Evolutionary conservation across 2,113 vertebrate species (phyloP).

Genomic region (Baryphthengus martii): DNA sequence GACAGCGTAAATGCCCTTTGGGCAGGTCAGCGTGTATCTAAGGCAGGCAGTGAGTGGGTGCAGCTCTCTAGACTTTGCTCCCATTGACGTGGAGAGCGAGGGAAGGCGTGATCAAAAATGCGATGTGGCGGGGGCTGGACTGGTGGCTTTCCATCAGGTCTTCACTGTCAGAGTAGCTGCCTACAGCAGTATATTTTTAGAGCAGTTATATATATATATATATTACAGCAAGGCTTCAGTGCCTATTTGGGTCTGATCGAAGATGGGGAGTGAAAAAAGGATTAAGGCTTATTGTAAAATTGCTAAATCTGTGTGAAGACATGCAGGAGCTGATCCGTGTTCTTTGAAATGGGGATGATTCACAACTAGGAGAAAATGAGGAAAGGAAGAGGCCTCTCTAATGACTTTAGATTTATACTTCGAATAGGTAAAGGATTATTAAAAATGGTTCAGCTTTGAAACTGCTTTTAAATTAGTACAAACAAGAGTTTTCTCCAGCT

Average conservation of each 20-base stretch:
- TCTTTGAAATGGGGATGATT: neutral
- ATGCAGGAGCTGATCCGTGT: neutral
- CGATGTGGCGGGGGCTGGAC: neutral
- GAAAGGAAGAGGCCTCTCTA: neutral
- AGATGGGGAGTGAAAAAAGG: neutral
- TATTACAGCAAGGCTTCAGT: constrained; percentile 18
- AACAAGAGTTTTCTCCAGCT: neutral
- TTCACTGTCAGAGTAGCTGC: constrained; percentile 34
- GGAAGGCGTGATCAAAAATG: neutral
- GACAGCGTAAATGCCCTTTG: neutral
- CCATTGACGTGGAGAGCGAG: neutral
- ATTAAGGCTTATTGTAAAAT: constrained; percentile 28
- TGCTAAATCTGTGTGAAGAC: neutral
- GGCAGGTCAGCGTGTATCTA: neutral
- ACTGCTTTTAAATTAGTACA: neutral
- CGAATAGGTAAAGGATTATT: neutral
- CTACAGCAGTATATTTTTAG: constrained; percentile 39
- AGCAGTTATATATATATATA: constrained; percentile 26
- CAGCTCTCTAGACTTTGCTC: neutral
- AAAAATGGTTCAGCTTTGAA: neutral
- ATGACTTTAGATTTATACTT: neutral
- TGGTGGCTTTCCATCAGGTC: constrained; percentile 28
- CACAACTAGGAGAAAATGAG: neutral
- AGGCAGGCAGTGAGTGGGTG: neutral
- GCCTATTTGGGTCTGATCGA: neutral